phyloP scores from a whole-genome alignment of 2,888 invertebrate genomes.

The Cephus pygmeus region DNA sequence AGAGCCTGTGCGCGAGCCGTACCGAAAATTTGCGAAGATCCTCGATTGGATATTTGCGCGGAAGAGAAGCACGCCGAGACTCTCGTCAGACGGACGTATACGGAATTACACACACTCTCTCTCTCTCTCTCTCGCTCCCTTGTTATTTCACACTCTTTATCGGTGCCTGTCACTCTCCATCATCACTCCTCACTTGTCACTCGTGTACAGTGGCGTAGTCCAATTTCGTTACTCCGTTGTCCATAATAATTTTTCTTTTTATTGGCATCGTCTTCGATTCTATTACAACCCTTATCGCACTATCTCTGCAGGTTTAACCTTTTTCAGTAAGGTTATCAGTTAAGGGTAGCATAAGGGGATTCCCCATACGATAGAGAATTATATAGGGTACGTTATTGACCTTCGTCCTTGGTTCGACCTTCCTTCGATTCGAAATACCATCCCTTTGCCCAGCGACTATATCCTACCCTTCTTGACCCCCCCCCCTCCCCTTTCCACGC shows the following conservation, averaged over 20 bases:
- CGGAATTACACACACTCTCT: neutral
- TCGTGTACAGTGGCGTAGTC: neutral
- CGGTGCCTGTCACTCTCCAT: neutral
- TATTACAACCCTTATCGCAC: neutral
- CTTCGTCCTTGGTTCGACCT: slow-evolving; percentile 34
- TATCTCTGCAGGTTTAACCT: neutral
- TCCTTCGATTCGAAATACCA: neutral
- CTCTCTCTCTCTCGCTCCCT: neutral
- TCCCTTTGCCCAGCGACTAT: neutral
- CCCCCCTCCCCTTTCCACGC: no score
- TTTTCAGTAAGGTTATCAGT: neutral
- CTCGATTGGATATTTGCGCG: slow-evolving; percentile 55
- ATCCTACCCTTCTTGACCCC: neutral
- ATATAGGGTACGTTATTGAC: slow-evolving; percentile 34
- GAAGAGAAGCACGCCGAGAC: slow-evolving; percentile 36
- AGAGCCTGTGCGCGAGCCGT: slow-evolving; percentile 47
- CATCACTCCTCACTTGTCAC: neutral
- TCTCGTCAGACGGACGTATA: slow-evolving; percentile 25
- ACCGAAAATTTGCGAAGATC: slow-evolving; percentile 61
- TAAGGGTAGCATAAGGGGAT: neutral
- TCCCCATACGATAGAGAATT: neutral
- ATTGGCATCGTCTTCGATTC: neutral
- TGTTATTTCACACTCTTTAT: neutral
- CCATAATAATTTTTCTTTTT: neutral
- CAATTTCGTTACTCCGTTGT: neutral